phyloP scores from a whole-genome alignment of 2,797 vertebrate genomes.

The Gymnothorax javanicus region DNA sequence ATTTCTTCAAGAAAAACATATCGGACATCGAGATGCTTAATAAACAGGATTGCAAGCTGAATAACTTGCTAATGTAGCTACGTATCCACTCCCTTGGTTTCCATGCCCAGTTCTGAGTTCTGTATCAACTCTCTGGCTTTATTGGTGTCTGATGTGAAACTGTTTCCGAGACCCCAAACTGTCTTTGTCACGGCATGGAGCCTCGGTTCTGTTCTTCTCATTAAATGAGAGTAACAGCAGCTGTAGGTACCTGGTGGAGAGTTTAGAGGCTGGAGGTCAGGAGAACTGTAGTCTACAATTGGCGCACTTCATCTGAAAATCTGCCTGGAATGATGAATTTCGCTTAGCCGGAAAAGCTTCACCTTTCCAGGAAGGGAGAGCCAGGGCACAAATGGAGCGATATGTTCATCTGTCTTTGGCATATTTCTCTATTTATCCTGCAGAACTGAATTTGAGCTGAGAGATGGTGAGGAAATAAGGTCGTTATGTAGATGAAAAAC shows the following conservation, averaged over 20 bases:
- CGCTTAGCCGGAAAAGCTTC: not conserved
- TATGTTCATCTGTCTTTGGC: not conserved
- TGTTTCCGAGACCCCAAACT: not conserved
- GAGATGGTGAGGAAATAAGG: not conserved
- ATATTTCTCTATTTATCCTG: not conserved
- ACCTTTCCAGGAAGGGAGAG: not conserved
- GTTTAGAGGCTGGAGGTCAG: conserved; percentile 48
- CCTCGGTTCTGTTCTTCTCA: conserved; percentile 28
- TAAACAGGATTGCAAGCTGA: too few species aligned
- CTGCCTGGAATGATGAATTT: conserved; percentile 61
- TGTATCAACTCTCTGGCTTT: not conserved
- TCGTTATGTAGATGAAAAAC: not conserved
- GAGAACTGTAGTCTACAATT: conserved; percentile 49
- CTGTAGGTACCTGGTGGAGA: conserved; percentile 45
- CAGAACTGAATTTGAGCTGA: not conserved
- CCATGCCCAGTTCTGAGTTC: too few species aligned
- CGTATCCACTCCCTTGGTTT: too few species aligned
- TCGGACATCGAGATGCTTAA: too few species aligned
- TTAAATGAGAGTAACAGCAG: conserved; percentile 32
- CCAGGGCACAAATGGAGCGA: not conserved
- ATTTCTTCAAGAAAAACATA: too few species aligned
- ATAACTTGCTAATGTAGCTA: too few species aligned
- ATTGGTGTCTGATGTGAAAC: not conserved
- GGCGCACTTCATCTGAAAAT: conserved; percentile 44
- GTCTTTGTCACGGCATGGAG: not conserved